A percentile compares a stretch with the other conserved stretches of the same genome.
These are phyloP conservation scores for Scylla paramamosain DNA, from an alignment of 1,140 invertebrate species.

Conservation along the genomic window DNA sequence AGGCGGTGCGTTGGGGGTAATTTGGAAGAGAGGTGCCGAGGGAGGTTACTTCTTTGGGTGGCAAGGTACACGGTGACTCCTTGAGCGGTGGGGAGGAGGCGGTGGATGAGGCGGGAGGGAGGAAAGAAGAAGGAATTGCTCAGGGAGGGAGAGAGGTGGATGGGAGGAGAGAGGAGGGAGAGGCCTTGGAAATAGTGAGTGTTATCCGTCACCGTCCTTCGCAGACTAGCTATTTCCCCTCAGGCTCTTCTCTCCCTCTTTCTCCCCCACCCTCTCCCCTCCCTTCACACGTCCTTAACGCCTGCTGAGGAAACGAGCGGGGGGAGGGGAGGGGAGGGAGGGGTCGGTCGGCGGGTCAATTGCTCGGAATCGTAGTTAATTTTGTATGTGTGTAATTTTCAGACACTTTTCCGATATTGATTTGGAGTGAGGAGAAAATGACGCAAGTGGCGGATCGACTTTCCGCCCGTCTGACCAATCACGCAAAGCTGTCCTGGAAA, in stretches of 20 bases:
- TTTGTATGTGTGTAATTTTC: neutral
- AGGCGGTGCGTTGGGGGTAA: neutral
- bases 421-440: neutral
- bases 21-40: neutral
- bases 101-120: too few species aligned
- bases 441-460: too few species aligned
- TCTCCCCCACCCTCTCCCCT: neutral
- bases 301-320: neutral
- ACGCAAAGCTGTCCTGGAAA: too few species aligned
- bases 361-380: neutral
- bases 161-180: too few species aligned
- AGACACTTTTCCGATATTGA: neutral
- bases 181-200: neutral
- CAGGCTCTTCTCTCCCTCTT: neutral
- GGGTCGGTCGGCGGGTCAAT: neutral
- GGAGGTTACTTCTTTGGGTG: neutral
- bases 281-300: neutral
- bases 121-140: too few species aligned
- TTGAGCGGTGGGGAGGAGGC: too few species aligned
- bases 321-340: neutral
- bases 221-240: neutral
- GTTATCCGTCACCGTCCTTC: slow-evolving; percentile 9
- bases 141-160: too few species aligned
- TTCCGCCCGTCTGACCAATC: too few species aligned
- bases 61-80: too few species aligned